These are phyloP conservation scores for Scolopax mira DNA, from an alignment of 2,113 vertebrate species.

Conservation along the genomic window DNA sequence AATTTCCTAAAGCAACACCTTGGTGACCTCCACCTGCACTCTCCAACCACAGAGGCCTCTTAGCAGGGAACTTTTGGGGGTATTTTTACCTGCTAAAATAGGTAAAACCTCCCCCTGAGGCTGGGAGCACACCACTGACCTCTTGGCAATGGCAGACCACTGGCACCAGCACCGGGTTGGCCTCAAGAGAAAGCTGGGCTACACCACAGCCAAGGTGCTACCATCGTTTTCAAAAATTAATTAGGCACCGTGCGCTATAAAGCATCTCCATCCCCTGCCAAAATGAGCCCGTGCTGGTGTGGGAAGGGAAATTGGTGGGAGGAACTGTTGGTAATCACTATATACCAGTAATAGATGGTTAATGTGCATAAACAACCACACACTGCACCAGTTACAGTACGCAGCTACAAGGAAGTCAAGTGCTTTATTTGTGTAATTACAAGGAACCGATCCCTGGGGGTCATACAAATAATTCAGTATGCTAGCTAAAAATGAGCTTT, in stretches of 20 bases:
- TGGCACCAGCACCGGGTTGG: not conserved
- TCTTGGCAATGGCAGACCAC: not conserved
- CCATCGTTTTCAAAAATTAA: not conserved
- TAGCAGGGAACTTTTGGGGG: not conserved
- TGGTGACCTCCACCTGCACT: not conserved
- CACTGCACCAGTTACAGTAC: not conserved
- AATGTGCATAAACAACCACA: not conserved
- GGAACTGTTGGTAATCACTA: not conserved
- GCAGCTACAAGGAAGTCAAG: slow-evolving; percentile 13
- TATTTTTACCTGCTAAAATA: not conserved
- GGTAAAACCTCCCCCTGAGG: too few species aligned
- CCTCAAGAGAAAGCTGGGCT: not conserved
- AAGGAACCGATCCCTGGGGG: slow-evolving; percentile 8
- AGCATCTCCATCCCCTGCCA: not conserved
- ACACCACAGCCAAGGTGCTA: not conserved
- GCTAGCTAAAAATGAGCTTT: slow-evolving; percentile 41
- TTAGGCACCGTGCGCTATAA: not conserved
- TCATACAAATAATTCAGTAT: slow-evolving; percentile 23
- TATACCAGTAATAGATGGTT: not conserved
- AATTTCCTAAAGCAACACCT: not conserved
- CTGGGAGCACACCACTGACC: not conserved
- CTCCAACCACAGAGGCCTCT: not conserved
- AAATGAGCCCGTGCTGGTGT: not conserved
- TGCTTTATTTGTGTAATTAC: slow-evolving; percentile 27
- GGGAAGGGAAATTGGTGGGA: not conserved